These are phyloP conservation scores for Hystrix brachyura DNA, from an alignment of 2,113 vertebrate species.

Conservation along the genomic window DNA sequence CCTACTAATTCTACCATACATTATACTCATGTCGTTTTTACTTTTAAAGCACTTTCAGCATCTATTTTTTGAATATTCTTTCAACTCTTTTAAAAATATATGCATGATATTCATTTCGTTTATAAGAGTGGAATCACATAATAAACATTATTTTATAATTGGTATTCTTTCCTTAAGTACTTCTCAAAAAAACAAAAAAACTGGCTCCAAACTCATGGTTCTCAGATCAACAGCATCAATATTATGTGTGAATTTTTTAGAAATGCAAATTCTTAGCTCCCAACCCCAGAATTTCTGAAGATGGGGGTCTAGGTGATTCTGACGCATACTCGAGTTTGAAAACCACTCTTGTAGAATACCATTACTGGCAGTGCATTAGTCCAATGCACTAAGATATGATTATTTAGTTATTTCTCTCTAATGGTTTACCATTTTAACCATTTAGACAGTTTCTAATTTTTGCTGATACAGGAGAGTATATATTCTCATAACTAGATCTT, in stretches of 20 bases:
- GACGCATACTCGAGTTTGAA: not conserved
- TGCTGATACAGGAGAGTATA: not conserved
- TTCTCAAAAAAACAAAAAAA: not conserved
- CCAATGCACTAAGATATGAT: not conserved
- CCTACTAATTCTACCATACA: not conserved
- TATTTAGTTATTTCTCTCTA: not conserved
- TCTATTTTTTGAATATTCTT: not conserved
- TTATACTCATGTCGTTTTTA: not conserved
- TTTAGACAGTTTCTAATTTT: not conserved
- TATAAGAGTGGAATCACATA: not conserved
- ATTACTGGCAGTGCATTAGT: not conserved
- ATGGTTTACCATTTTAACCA: not conserved
- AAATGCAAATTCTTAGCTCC: not conserved
- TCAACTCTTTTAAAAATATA: not conserved
- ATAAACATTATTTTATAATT: not conserved
- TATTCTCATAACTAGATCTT: not conserved
- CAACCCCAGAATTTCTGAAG: not conserved
- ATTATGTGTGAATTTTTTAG: not conserved
- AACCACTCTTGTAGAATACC: not conserved
- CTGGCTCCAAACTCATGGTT: not conserved
- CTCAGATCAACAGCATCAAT: not conserved
- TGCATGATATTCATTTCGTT: not conserved
- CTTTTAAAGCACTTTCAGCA: constrained; percentile 35
- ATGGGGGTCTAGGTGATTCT: not conserved
- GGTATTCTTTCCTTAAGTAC: not conserved